Conservation (phyloP, 2,113 vertebrate genomes). For the Sakesphorus luctuosus region DNA sequence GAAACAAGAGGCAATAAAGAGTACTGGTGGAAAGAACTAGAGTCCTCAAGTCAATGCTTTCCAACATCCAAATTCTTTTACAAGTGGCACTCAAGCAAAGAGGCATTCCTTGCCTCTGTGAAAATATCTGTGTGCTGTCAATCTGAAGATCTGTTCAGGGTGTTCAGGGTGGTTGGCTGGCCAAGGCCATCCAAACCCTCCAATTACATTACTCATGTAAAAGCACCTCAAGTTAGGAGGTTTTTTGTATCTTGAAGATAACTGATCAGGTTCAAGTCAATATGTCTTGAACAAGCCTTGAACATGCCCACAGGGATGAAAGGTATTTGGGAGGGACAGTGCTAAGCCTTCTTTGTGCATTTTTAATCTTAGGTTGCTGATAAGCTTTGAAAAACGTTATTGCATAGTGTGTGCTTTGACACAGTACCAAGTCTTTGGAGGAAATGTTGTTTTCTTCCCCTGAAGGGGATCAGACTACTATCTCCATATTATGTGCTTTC, state of each 20-base stretch:
- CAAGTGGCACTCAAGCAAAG: not conserved
- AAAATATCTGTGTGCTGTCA: not conserved
- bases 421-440: not conserved
- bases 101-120: not conserved
- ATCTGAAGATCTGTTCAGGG: not conserved
- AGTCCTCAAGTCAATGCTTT: not conserved
- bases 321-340: constrained; percentile 50
- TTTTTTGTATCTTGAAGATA: constrained; percentile 14
- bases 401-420: not conserved
- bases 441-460: not conserved
- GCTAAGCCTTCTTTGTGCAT: not conserved
- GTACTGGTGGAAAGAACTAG: not conserved
- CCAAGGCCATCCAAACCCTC: not conserved
- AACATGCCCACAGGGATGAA: constrained; percentile 6
- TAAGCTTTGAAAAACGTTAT: not conserved
- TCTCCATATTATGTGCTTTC: not conserved
- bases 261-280: not conserved
- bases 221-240: not conserved
- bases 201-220: not conserved
- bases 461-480: not conserved
- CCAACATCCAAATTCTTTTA: not conserved
- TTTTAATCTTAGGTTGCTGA: not conserved
- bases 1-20: not conserved
- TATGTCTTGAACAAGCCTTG: constrained; percentile 25
- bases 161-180: not conserved